Evolutionary conservation across 2,797 vertebrate species (phyloP).

Genomic region (Myotis planiceps): DNA sequence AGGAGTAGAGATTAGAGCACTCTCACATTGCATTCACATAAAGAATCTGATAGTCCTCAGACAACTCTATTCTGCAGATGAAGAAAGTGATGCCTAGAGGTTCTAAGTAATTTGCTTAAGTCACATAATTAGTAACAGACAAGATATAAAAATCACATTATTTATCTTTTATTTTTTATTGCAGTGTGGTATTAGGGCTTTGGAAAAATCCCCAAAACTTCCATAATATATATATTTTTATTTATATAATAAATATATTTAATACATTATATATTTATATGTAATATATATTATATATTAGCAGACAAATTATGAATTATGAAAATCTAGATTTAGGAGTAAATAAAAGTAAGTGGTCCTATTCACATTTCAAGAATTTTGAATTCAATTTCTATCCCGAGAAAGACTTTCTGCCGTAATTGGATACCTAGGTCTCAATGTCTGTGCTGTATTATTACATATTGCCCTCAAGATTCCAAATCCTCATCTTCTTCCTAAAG

Average conservation of each 20-base stretch:
- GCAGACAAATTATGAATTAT: not conserved
- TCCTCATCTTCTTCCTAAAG: not conserved
- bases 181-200: not conserved
- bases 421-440: not conserved
- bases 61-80: not conserved
- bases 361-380: not conserved
- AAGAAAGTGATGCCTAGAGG: not conserved
- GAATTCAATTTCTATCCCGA: not conserved
- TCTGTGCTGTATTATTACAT: not conserved
- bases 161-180: not conserved
- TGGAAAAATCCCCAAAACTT: not conserved
- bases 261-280: not conserved
- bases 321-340: not conserved
- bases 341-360: not conserved
- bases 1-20: not conserved
- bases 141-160: not conserved
- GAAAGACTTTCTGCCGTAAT: not conserved
- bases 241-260: not conserved
- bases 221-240: not conserved
- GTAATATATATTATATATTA: not conserved
- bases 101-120: not conserved
- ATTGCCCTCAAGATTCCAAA: not conserved
- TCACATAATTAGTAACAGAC: not conserved
- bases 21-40: not conserved
- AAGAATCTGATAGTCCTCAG: not conserved